Evolutionary conservation across 2,797 vertebrate genomes (phyloP), one percentile per base, ranked within the genome.

Genomic region (Cirrhinus mrigala): DNA sequence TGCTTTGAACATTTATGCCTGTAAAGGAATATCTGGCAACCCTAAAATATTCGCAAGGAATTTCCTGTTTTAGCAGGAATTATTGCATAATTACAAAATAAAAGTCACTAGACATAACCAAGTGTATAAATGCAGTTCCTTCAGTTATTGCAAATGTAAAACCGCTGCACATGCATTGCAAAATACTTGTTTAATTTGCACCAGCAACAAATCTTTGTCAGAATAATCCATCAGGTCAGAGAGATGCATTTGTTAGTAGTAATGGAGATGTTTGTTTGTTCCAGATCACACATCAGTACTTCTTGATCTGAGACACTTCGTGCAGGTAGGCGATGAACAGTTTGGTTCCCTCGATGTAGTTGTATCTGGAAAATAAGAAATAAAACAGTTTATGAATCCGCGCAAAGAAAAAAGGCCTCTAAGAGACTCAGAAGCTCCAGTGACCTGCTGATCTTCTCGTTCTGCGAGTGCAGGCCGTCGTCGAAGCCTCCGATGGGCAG

Each of bases 391-490:
- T 15, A 24, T n/a, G 29, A 73, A 48, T 12, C 0, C 12, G 15
- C 8, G 18, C n/a, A 6, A 54, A 56, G 29, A 69, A 12, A n/a
- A 70, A 44, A 7, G 7, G 40, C n/a, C 29, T 37, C 0, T 78
- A 54, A 7, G 16, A 48, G 16, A 73, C 4, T 22, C 56, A 27
- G 20, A 50, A 40, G 33, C 44, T 60, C 5, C 4, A 68, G 14
- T 46, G 52, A 98, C 97, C 97, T 97, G 96, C 96, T 97, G 77
- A 99, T 97, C 85, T 99, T 99, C 94, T 99, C 97, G 0, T 97
- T 98, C 93, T 98, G 97, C 27, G 97, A 97, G 88, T 97, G 97
- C 22, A 97, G 94, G 0, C 96, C 97, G 0, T 97, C 98, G n/a
- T 98, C 97, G 0, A 96, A 96, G 14, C 96, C 95, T n/a, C 97